These are phyloP conservation scores for Drosophila elegans DNA, from an alignment of 1,140 invertebrate genomes.

Conservation along the genomic window DNA sequence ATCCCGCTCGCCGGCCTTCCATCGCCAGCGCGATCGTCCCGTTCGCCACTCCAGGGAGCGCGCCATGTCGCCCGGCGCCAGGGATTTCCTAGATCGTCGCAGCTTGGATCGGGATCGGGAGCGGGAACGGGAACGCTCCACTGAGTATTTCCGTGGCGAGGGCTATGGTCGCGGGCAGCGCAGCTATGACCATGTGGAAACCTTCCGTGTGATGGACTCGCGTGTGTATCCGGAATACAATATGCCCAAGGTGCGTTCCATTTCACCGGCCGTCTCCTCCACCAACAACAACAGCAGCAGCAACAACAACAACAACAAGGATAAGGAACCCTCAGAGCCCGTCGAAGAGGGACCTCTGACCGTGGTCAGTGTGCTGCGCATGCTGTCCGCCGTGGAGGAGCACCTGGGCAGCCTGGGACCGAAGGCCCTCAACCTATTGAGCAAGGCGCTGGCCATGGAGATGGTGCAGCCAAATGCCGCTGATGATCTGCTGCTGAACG, in stretches of 20 bases:
- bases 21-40: constrained; percentile 15
- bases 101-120: constrained; percentile 40
- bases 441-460: constrained; percentile 91
- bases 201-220: constrained; percentile 63
- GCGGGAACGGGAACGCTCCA: constrained; percentile 25
- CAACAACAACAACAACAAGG: constrained; percentile 16
- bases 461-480: constrained; percentile 89
- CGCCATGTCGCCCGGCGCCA: neutral
- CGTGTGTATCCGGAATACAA: constrained; percentile 66
- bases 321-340: constrained; percentile 21
- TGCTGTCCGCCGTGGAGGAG: constrained; percentile 92
- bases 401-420: constrained; percentile 92
- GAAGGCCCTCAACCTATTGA: constrained; percentile 90
- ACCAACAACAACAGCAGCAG: too few relatives aligned
- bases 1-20: constrained; percentile 26
- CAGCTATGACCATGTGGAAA: constrained; percentile 41
- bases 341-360: constrained; percentile 85
- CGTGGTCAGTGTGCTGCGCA: constrained; percentile 89
- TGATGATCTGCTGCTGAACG: constrained; percentile 89
- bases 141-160: constrained; percentile 24
- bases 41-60: neutral
- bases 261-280: constrained; percentile 26
- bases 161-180: constrained; percentile 35
- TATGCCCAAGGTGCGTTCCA: constrained; percentile 31
- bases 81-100: constrained; percentile 10